A percentile compares a stretch with the other conserved stretches of the same genome.
phyloP scores from a whole-genome alignment of 2,797 vertebrate genomes.

The Zenarchopterus dispar region DNA sequence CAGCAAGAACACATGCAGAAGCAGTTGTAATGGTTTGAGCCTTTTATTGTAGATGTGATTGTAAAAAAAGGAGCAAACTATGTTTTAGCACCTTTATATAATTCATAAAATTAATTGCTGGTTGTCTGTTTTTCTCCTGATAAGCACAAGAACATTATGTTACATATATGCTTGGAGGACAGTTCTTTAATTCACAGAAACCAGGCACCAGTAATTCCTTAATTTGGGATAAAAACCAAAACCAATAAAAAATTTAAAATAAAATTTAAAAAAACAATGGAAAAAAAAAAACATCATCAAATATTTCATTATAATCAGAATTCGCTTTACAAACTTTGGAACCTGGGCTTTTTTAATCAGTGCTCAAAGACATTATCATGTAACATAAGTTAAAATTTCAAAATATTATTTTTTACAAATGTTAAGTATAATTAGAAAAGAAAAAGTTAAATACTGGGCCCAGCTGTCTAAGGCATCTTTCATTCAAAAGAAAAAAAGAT shows the following conservation, averaged over 20 bases:
- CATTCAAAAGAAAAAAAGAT: constrained; percentile 80
- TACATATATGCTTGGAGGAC: constrained; percentile 24
- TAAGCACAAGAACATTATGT: constrained; percentile 35
- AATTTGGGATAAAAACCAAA: constrained; percentile 41
- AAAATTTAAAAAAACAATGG: neutral
- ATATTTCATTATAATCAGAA: constrained; percentile 54
- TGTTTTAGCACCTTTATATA: constrained; percentile 72
- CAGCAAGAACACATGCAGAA: constrained; percentile 1
- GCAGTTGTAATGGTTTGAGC: constrained; percentile 45
- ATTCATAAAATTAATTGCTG: constrained; percentile 67
- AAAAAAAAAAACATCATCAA: neutral
- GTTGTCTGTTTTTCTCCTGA: constrained; percentile 51
- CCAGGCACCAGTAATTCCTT: constrained; percentile 39
- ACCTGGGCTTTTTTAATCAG: constrained; percentile 70
- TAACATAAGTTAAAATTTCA: constrained; percentile 78
- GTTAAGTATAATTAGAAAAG: constrained; percentile 71
- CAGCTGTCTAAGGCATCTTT: constrained; percentile 85
- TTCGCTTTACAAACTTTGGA: constrained; percentile 67
- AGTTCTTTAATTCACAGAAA: constrained; percentile 52
- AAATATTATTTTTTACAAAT: constrained; percentile 72
- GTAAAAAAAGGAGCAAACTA: constrained; percentile 77
- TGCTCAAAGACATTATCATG: constrained; percentile 65
- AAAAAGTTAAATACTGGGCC: constrained; percentile 80
- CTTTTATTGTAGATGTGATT: constrained; percentile 74
- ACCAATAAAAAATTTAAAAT: too few species aligned